Conservation (phyloP, 2,888 invertebrate genomes). For the Rhaphigaster nebulosa region DNA sequence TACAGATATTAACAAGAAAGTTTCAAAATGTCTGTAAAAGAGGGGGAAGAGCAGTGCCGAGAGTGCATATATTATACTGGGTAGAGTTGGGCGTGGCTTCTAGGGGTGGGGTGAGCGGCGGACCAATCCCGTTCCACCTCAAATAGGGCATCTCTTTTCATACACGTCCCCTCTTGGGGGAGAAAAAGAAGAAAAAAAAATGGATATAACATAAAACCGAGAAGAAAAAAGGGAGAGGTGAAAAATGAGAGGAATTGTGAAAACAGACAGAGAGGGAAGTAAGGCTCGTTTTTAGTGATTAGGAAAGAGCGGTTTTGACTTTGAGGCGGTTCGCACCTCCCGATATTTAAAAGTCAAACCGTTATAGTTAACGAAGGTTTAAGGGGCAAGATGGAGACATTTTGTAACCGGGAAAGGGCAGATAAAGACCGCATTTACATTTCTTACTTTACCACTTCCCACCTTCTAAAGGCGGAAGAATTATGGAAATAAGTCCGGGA, state of each 20-base stretch:
- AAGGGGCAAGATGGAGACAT: conserved; percentile 18
- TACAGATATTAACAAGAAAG: conserved; percentile 48
- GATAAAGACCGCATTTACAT: conserved; percentile 54
- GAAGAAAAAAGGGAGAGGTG: conserved; percentile 24
- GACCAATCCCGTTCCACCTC: conserved; percentile 52
- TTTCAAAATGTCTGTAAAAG: conserved; percentile 28
- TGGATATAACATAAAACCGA: conserved; percentile 31
- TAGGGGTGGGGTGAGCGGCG: conserved; percentile 27
- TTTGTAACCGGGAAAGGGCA: conserved; percentile 8
- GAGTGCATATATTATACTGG: conserved; percentile 37
- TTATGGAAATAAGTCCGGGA: conserved; percentile 54
- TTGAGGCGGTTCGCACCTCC: neutral
- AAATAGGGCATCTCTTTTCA: conserved; percentile 59
- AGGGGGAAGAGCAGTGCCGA: conserved; percentile 3
- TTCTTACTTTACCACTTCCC: conserved; percentile 54
- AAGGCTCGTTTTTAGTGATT: conserved; percentile 56
- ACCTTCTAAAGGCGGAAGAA: neutral
- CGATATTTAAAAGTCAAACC: conserved; percentile 43
- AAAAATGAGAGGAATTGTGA: conserved; percentile 47
- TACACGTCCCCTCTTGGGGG: conserved; percentile 49
- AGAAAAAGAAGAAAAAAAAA: conserved; percentile 38
- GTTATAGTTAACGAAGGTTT: conserved; percentile 6
- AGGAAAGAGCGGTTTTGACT: neutral
- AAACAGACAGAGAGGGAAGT: conserved; percentile 29
- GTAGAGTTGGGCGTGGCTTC: conserved; percentile 33